Evolutionary conservation across 2,888 invertebrate species (phyloP).

Genomic region (Noctua fimbriata): DNA sequence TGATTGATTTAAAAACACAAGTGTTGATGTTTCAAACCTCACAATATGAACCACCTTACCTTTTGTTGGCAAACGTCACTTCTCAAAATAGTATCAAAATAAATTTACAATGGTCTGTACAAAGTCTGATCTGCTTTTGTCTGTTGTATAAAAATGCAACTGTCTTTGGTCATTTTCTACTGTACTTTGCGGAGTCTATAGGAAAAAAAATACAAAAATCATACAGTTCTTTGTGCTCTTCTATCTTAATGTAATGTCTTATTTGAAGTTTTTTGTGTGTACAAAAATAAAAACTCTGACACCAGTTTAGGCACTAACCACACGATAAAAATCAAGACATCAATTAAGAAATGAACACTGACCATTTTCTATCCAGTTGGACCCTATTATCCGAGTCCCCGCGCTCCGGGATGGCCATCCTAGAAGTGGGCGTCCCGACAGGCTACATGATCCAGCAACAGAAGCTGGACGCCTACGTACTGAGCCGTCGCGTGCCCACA

Average conservation of each 20-base stretch:
- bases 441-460: constrained; percentile 98
- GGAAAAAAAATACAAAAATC: too few relatives aligned
- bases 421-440: constrained; percentile 96
- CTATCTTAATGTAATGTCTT: not conserved
- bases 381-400: constrained; percentile 93
- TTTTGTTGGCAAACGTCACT: too few relatives aligned
- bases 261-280: not conserved
- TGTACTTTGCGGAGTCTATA: too few relatives aligned
- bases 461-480: constrained; percentile 95
- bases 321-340: not conserved
- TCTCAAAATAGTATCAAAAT: too few relatives aligned
- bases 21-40: not conserved
- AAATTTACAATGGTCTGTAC: too few relatives aligned
- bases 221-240: not conserved
- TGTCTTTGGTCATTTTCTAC: too few relatives aligned
- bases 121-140: too few relatives aligned
- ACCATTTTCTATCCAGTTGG: constrained; percentile 91
- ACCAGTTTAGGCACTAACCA: too few relatives aligned
- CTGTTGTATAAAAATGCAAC: too few relatives aligned
- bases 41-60: not conserved
- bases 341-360: not conserved
- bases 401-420: constrained; percentile 96
- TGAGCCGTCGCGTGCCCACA: constrained; percentile 94
- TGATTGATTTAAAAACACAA: too few relatives aligned
- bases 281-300: not conserved